These are phyloP conservation scores for Calidris pygmaea DNA, from an alignment of 2,113 vertebrate genomes.

Conservation along the genomic window DNA sequence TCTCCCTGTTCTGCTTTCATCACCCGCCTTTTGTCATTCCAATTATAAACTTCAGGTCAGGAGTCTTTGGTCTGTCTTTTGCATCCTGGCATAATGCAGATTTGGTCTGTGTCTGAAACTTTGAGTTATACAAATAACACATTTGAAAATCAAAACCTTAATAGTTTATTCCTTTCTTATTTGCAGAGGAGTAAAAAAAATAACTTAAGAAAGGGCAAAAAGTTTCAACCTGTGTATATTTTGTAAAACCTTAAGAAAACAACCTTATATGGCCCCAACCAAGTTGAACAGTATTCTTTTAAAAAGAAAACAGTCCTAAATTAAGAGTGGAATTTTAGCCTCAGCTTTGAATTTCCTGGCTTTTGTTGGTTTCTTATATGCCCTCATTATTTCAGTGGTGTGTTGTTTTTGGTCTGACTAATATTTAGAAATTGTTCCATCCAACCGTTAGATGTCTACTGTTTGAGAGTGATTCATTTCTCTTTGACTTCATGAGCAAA, in stretches of 20 bases:
- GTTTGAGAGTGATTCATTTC: slow-evolving; percentile 49
- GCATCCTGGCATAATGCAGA: background rate
- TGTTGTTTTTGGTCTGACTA: slow-evolving; percentile 57
- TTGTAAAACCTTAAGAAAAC: slow-evolving; percentile 9
- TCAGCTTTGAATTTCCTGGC: slow-evolving; percentile 46
- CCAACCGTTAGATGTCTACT: slow-evolving; percentile 50
- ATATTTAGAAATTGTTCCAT: slow-evolving; percentile 51
- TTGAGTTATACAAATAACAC: background rate
- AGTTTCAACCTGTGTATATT: background rate
- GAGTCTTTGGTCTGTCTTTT: background rate
- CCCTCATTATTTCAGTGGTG: slow-evolving; percentile 31
- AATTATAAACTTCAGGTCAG: background rate
- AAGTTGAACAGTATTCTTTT: background rate
- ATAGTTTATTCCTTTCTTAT: background rate
- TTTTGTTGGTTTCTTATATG: slow-evolving; percentile 40
- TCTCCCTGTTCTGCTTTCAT: background rate
- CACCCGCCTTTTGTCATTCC: background rate
- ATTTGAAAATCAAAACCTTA: background rate
- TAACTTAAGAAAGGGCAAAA: background rate
- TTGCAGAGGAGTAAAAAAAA: background rate
- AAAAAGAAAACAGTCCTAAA: slow-evolving; percentile 56
- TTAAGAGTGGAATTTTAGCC: slow-evolving; percentile 46
- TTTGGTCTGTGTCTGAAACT: background rate
- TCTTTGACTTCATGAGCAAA: background rate
- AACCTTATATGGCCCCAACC: background rate